These are phyloP conservation scores for Gymnopithys bicolor DNA, from an alignment of 2,797 vertebrate species.

Conservation along the genomic window DNA sequence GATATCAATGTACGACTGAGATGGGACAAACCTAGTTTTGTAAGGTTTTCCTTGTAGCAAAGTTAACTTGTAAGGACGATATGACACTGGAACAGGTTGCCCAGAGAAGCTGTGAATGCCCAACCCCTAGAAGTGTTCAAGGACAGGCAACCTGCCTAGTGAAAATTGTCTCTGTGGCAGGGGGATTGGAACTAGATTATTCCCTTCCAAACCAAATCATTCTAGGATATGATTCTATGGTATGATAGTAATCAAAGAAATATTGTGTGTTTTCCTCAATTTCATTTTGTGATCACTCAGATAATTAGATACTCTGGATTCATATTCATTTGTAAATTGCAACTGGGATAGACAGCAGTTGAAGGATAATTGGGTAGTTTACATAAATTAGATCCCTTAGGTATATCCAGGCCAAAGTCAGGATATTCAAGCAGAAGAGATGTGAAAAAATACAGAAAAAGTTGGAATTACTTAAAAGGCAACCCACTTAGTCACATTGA, in stretches of 20 bases:
- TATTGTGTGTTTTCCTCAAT: conserved; percentile 12
- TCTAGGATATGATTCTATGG: neutral
- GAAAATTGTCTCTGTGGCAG: neutral
- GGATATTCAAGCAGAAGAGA: neutral
- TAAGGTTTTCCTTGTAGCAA: neutral
- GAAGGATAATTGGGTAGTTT: conserved; percentile 30
- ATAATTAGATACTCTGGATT: conserved; percentile 8
- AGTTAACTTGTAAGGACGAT: neutral
- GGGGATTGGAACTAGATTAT: neutral
- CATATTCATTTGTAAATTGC: conserved; percentile 43
- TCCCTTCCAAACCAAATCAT: neutral
- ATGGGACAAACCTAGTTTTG: neutral
- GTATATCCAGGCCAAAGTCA: neutral
- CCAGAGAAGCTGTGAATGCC: neutral
- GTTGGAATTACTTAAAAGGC: neutral
- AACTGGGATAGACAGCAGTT: neutral
- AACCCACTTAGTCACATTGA: neutral
- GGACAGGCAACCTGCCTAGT: neutral
- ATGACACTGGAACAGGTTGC: neutral
- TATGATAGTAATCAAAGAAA: conserved; percentile 27
- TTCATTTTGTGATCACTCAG: conserved; percentile 25
- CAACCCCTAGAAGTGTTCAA: neutral
- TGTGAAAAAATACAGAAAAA: neutral
- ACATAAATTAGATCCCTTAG: conserved; percentile 25
- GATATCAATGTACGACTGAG: neutral